Percentiles rank a stretch among this genome's conserved stretches.
Conservation (phyloP, 2,888 invertebrate species). For the Abrostola tripartita region DNA sequence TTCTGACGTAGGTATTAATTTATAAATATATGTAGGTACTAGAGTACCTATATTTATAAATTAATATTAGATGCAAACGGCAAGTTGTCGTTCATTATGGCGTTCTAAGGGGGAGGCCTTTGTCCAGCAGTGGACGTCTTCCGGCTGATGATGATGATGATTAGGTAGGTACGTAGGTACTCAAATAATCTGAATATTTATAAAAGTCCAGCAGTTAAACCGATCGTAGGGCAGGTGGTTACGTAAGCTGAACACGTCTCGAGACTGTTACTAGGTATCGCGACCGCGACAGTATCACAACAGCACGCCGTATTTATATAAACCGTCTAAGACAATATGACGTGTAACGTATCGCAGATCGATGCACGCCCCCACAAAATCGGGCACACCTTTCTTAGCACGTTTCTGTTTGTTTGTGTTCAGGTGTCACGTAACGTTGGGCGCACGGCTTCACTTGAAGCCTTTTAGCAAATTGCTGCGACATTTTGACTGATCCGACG, state of each 20-base stretch:
- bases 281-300: not conserved
- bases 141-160: too few species aligned
- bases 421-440: slow-evolving; percentile 69
- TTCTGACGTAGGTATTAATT: too few species aligned
- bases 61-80: too few species aligned
- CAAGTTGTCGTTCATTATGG: too few species aligned
- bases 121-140: too few species aligned
- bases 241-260: not conserved
- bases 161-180: too few species aligned
- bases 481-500: slow-evolving; percentile 63
- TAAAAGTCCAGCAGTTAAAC: not conserved
- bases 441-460: slow-evolving; percentile 65
- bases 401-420: slow-evolving; percentile 58
- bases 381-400: slow-evolving; percentile 65
- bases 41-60: too few species aligned
- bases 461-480: slow-evolving; percentile 79
- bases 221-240: not conserved
- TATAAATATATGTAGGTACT: too few species aligned
- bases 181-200: not conserved
- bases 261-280: slow-evolving; percentile 4
- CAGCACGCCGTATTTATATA: slow-evolving; percentile 23
- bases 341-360: slow-evolving; percentile 29
- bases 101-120: too few species aligned
- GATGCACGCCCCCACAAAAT: slow-evolving; percentile 51
- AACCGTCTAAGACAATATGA: slow-evolving; percentile 40